These are phyloP conservation scores for Drosophila rellima DNA, from an alignment of 2,888 invertebrate species.

Conservation along the genomic window DNA sequence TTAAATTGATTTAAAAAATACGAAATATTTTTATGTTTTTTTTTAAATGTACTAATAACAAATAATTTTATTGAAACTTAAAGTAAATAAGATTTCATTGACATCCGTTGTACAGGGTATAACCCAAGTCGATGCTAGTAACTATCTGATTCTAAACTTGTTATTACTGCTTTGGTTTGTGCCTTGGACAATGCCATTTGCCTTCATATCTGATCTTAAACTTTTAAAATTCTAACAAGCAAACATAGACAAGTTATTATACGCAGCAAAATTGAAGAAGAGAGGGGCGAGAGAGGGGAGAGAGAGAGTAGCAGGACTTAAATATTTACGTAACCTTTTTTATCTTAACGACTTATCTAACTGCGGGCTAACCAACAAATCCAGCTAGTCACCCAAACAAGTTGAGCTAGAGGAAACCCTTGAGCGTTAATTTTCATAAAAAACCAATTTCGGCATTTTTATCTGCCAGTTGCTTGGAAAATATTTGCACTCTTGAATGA, in stretches of 20 bases:
- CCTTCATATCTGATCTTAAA: conserved; percentile 69
- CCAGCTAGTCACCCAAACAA: conserved; percentile 15
- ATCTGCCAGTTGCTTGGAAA: conserved; percentile 41
- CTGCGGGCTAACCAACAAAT: conserved; percentile 43
- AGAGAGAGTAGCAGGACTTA: conserved; percentile 32
- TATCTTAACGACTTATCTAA: conserved; percentile 75
- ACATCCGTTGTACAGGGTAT: conserved; percentile 30
- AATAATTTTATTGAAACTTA: too few species aligned
- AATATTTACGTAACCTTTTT: conserved; percentile 76
- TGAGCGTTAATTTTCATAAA: conserved; percentile 80
- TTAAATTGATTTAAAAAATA: too few species aligned
- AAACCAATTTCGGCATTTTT: conserved; percentile 73
- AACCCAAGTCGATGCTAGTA: neutral
- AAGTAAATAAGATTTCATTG: too few species aligned
- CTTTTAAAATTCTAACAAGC: conserved; percentile 59
- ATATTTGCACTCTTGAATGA: conserved; percentile 36
- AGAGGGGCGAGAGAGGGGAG: neutral
- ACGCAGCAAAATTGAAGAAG: neutral
- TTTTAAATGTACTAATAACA: too few species aligned
- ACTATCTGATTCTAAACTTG: conserved; percentile 3
- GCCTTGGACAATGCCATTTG: conserved; percentile 65
- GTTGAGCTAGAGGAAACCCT: conserved; percentile 48
- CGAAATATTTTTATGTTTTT: too few species aligned
- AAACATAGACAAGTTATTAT: conserved; percentile 46
- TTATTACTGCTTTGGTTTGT: conserved; percentile 26